Evolutionary conservation across 2,113 vertebrate species (phyloP), one percentile per base, ranked within the genome.

Genomic region (Natator depressus): DNA sequence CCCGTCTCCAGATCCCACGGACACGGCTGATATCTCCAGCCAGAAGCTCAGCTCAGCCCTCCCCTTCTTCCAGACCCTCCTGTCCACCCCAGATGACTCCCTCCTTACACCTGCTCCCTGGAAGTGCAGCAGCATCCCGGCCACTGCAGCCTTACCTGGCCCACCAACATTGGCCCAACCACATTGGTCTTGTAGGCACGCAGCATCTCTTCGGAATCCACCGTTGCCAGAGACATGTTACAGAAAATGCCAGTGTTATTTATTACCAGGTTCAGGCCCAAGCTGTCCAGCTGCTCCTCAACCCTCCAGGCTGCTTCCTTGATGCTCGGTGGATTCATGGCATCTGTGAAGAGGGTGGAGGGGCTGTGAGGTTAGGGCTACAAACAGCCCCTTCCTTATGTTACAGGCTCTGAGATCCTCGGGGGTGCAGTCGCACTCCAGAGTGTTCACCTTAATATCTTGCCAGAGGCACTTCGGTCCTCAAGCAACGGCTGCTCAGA

Each of bases 231-330:
- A 5, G 62, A 47, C 49, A 75, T 47, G 4, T 38, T 42, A 25
- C 50, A 38, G 49, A 89, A 93, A 29, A 96, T 80, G 4, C 80
- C 96, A 19, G 96, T 96, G 75, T 97, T 97, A 91, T 97, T 97
- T 35, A 97, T 97, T 19, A 97, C 55, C 62, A 98, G 12, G 83
- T 97, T 97, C 82, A 97, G 91, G 10, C 96, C 92, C 24, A 72
- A 55, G 10, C 86, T 83, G 1, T 84, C 84, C 78, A 97, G 92
- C 31, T 84, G 75, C 27, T 79, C 35, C 51, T 91, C 93, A 49
- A 97, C 93, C 31, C 75, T 47, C 24, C 55, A 24, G 5, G 87
- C 78, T 7, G 96, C 88, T 38, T 80, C 88, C n/a, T 62, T 20
- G 38, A 97, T 91, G 46, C 94, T 96, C 4, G 22, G 54, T 4